Evolutionary conservation across 64 coral and sea anemone genomes (phyloP), one percentile per base, ranked within the genome.

Genomic region (Hydrozoanthus tunicans): DNA sequence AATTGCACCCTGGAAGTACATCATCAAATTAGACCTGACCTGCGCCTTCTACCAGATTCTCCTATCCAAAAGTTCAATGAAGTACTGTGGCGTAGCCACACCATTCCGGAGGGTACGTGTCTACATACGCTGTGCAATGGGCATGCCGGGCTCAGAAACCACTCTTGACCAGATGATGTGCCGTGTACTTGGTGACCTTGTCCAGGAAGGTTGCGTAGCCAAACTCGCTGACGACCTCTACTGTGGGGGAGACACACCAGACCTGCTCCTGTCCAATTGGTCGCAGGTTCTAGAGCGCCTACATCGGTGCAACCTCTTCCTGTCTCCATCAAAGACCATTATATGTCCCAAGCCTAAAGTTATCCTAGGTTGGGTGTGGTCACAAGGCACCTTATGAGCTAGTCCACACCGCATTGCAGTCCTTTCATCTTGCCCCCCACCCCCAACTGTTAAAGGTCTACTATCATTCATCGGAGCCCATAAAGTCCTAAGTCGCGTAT

Each of bases 401-500:
- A 43, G 32, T 43, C 0, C 32, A 43, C 32, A 43, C 32, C 2
- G 32, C 32, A 43, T 43, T 43, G 32, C 32, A 43, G 32, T 43
- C 32, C 32, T 43, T 43, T 43, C 32, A 43, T 43, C 32, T 43
- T 43, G 32, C 32, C 32, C 32, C 32, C 65, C 65, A 4, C 65
- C 65, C 20, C 65, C 2, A n/a, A 68, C 4, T 15, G 65, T 68
- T 0, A 68, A 68, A 57, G 77, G 77, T 13, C 17, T 79, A 52
- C 57, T 5, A 25, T 79, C 77, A 5, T 79, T 79, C 17, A 79
- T 79, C 20, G 56, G 77, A n/a, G 77, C 55, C 11, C 58, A 79
- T 6, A 79, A 79, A 53, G 56, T 79, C 7, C 56, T 79, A 15
- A 24, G 54, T 12, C n/a, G 77, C 55, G 77, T 79, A 11, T 17